These are phyloP conservation scores for Ceuthmochares aereus DNA, from an alignment of 2,113 vertebrate genomes.

Conservation along the genomic window DNA sequence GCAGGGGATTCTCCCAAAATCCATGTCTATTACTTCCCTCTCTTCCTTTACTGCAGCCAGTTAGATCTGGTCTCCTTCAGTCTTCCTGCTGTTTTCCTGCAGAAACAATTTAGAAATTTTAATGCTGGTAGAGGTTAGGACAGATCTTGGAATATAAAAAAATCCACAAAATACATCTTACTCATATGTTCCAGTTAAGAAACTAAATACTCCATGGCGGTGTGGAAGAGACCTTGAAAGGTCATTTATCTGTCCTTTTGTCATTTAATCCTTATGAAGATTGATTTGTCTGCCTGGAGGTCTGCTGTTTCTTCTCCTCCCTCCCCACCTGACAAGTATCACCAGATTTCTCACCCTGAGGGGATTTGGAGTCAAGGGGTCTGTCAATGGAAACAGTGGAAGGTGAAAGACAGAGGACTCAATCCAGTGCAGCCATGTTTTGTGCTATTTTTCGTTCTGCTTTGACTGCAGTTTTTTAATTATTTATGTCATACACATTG, in stretches of 20 bases:
- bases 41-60: neutral
- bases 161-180: neutral
- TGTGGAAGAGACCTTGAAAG: neutral
- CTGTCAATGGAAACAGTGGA: neutral
- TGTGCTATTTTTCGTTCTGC: neutral
- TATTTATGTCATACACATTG: neutral
- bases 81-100: neutral
- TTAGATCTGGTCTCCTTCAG: neutral
- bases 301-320: neutral
- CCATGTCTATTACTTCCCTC: neutral
- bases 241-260: neutral
- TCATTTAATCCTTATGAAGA: neutral
- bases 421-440: neutral
- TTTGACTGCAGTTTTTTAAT: neutral
- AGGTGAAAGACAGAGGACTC: neutral
- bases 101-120: neutral
- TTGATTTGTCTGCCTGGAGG: neutral
- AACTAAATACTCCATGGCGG: neutral
- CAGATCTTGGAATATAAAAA: neutral
- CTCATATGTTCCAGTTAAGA: neutral
- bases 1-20: neutral
- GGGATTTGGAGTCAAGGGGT: neutral
- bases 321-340: neutral
- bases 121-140: neutral
- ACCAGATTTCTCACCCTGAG: neutral